Percentiles rank a stretch among this genome's conserved stretches.
These are phyloP conservation scores for Chaenogobius annularis DNA, from an alignment of 2,113 vertebrate species.

Conservation along the genomic window DNA sequence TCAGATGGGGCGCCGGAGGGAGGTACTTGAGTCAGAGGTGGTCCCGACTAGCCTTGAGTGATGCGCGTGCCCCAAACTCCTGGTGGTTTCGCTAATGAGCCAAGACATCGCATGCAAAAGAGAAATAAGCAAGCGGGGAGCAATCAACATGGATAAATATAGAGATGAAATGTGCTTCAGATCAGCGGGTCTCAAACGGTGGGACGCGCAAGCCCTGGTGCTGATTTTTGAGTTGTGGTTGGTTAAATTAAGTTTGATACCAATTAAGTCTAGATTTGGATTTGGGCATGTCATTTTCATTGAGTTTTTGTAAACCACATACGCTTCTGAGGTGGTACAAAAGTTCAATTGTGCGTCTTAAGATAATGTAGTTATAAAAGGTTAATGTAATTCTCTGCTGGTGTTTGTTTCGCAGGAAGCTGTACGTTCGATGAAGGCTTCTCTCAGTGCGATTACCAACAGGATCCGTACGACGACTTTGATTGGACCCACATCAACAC, in stretches of 20 bases:
- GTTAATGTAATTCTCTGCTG: not conserved
- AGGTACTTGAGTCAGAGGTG: conserved; percentile 63
- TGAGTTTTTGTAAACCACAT: not conserved
- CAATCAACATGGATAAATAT: conserved; percentile 10
- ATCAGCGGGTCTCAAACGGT: not conserved
- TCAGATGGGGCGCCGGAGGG: conserved; percentile 67
- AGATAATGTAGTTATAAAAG: not conserved
- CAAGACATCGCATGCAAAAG: conserved; percentile 27
- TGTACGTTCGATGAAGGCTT: conserved; percentile 93
- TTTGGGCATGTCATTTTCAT: not conserved
- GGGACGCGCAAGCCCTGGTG: not conserved
- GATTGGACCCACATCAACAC: conserved; percentile 96
- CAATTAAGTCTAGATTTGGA: not conserved
- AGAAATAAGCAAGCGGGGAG: conserved; percentile 17
- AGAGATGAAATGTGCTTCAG: not conserved
- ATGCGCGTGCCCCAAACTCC: conserved; percentile 48
- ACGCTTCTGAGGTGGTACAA: not conserved
- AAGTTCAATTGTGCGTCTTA: not conserved
- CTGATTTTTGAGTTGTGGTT: not conserved
- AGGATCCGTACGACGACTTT: conserved; percentile 94
- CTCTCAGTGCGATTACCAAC: conserved; percentile 93
- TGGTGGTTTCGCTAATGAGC: conserved; percentile 60
- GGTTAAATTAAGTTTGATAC: not conserved
- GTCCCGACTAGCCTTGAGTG: conserved; percentile 64
- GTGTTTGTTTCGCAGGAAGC: conserved; percentile 80